These are phyloP conservation scores for Sorex fumeus DNA, from an alignment of 2,113 vertebrate genomes.

Conservation along the genomic window DNA sequence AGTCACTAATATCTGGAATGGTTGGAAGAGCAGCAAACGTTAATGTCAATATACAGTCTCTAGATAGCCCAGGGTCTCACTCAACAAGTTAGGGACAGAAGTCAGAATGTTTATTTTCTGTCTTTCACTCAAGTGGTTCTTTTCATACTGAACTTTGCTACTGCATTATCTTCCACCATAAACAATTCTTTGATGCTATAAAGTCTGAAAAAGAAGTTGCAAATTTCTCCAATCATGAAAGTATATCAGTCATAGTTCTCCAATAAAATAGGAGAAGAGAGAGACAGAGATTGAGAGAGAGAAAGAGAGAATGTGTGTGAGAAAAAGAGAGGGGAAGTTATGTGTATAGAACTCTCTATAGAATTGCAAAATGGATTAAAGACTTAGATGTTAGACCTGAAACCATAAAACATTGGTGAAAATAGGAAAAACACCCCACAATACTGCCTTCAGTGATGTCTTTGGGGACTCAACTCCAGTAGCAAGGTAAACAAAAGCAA, in stretches of 20 bases:
- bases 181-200: slow-evolving; percentile 23
- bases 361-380: too few species aligned
- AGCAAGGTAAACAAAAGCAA: too few species aligned
- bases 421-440: too few species aligned
- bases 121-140: not conserved
- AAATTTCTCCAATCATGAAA: not conserved
- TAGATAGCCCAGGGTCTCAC: not conserved
- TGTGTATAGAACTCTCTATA: too few species aligned
- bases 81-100: not conserved
- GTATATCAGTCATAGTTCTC: slow-evolving; percentile 3
- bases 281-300: too few species aligned
- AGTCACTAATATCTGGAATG: not conserved
- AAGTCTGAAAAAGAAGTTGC: not conserved
- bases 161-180: not conserved
- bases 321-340: too few species aligned
- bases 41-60: too few species aligned
- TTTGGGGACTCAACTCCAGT: too few species aligned
- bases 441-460: too few species aligned
- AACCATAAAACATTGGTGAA: too few species aligned
- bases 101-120: slow-evolving; percentile 5
- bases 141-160: slow-evolving; percentile 30
- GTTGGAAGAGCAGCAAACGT: slow-evolving; percentile 8
- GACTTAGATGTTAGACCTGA: too few species aligned
- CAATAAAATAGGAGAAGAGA: slow-evolving; percentile 1
- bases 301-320: too few species aligned